Evolutionary conservation across 2,888 invertebrate genomes (phyloP), one percentile per base, ranked within the genome.

Genomic region (Ferrisia virgata): DNA sequence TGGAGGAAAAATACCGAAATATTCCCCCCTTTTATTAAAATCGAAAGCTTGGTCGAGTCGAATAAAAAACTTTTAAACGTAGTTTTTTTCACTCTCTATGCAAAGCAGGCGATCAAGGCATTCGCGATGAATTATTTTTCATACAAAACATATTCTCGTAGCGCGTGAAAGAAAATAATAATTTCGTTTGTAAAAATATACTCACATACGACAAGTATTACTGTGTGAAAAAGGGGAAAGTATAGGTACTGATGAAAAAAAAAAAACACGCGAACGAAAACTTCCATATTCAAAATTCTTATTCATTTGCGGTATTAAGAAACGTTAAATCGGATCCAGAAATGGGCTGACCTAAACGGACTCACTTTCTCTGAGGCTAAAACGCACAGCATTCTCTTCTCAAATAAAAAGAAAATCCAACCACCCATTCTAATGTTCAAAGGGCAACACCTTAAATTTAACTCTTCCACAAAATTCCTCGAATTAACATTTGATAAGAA

Each of bases 281-380:
- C 9, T 79, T 40, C 40, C 15, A 18, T 40, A 39, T 40, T 72
- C 33, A 72, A 72, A 72, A 72, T 72, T 72, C 72, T n/a, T 33
- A 72, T 72, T 72, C 33, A 72, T 33, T 33, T 15, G 33, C 33
- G 72, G 72, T 72, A n/a, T 72, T 47, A 72, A 72, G n/a, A n/a
- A n/a, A n/a, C n/a, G n/a, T n/a, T n/a, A n/a, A n/a, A n/a, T n/a
- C n/a, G n/a, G n/a, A n/a, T n/a, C n/a, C n/a, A n/a, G n/a, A n/a
- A n/a, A n/a, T n/a, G n/a, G n/a, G n/a, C n/a, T n/a, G n/a, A n/a
- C n/a, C n/a, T n/a, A n/a, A n/a, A n/a, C n/a, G n/a, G n/a, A n/a
- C n/a, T n/a, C n/a, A n/a, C n/a, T n/a, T n/a, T n/a, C n/a, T n/a
- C n/a, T n/a, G n/a, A n/a, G n/a, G n/a, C n/a, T n/a, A n/a, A n/a